Base-by-base conservation (phyloP, 1,140 invertebrate species). In the Drosophila azteca region DNA sequence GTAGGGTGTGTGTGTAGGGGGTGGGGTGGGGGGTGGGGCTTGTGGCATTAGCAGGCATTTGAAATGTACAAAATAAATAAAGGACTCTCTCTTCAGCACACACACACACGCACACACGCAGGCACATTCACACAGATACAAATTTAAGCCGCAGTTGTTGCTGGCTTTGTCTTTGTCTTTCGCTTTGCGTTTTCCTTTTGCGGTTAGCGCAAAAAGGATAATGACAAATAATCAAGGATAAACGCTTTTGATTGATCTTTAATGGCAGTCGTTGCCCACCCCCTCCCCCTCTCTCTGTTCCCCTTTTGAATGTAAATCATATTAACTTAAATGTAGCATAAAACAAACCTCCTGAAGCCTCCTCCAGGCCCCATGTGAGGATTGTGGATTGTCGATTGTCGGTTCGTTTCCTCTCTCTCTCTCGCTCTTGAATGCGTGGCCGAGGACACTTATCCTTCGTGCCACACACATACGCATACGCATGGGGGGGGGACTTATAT, bases 191-290 rank as follows among this genome's bases (percentile, higher is more conserved):
- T 69, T 11, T 35, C 9, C 11, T 13, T 11, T 54, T 54, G 61
- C 61, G 41, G 64, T 72, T 64, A 70, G 61, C 63, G 66, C 74
- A 76, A 90, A 89, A 90, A 80, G 87, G 79, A 90, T 90, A 90
- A 90, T 82, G 79, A 88, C 87, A 87, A 90, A 90, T 90, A 90
- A 90, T 90, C 87, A 87, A 90, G 79, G 87, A 90, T 90, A 90
- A 90, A 83, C 87, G 79, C 54, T 87, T 90, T 90, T 90, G 87
- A 90, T 90, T 90, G 87, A 90, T 90, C 87, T 90, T 90, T 90
- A 87, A 90, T 90, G 87, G 87, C 79, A 79, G 66, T 70, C 70
- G 65, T 70, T 75, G 65, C 65, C 58, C 24, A 13, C 39, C 62
- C 7, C 9, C 17, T 6, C 5, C 1, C n/a, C 17, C 13, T 6